Percentiles rank a stretch among this genome's conserved stretches.
Evolutionary conservation across 2,113 vertebrate genomes (phyloP).

Genomic region (Furnarius figulus): DNA sequence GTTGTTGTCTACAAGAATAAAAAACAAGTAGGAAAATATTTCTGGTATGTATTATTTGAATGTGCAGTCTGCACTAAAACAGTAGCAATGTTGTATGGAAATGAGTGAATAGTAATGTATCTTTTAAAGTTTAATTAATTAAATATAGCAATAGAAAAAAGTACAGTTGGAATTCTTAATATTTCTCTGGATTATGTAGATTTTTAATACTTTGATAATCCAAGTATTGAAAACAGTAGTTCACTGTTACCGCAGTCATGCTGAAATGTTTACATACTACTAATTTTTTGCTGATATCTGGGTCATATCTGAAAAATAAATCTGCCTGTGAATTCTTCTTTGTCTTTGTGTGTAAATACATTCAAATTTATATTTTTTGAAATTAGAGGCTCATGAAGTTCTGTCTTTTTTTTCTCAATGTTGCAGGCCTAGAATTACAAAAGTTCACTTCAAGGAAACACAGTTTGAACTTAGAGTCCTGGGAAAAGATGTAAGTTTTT

Average conservation of each 20-base stretch:
- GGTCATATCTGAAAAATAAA: neutral
- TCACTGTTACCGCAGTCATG: neutral
- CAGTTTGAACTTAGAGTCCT: conserved; percentile 90
- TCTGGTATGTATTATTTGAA: conserved; percentile 83
- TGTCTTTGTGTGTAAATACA: neutral
- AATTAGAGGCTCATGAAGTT: neutral
- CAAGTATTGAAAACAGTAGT: neutral
- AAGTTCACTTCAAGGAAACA: conserved; percentile 90
- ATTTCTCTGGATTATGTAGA: neutral
- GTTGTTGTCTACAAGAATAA: conserved; percentile 92
- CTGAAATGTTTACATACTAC: neutral
- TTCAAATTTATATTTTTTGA: neutral
- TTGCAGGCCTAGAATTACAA: conserved; percentile 89
- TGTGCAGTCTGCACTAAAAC: neutral
- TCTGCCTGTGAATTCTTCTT: neutral
- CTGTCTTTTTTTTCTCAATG: neutral
- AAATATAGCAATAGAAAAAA: neutral
- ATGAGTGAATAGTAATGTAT: neutral
- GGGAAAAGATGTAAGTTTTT: conserved; percentile 89
- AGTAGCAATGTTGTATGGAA: neutral
- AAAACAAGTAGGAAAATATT: conserved; percentile 92
- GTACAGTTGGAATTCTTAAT: neutral
- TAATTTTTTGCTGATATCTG: neutral
- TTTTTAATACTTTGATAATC: neutral
- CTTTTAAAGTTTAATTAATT: neutral